Conservation (phyloP, 2,888 invertebrate genomes). For the Galeruca laticollis region DNA sequence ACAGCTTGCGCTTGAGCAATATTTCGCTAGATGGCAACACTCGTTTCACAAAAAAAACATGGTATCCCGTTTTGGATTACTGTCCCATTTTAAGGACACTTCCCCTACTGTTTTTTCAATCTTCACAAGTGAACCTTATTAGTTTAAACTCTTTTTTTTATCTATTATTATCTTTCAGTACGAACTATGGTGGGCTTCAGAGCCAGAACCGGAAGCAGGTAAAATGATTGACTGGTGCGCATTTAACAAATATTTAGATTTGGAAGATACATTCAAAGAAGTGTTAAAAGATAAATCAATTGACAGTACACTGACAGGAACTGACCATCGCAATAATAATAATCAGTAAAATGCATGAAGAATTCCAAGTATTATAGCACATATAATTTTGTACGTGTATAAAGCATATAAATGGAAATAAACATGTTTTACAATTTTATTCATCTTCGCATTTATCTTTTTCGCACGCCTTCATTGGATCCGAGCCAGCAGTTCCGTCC, state of each 20-base stretch:
- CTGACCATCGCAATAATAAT: not conserved
- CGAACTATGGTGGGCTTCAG: constrained; percentile 67
- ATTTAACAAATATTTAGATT: constrained; percentile 67
- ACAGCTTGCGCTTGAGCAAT: no score
- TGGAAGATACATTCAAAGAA: constrained; percentile 63
- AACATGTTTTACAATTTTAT: constrained; percentile 5
- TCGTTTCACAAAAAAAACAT: no score
- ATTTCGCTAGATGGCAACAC: no score
- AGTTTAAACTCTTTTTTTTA: no score
- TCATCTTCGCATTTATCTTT: not conserved
- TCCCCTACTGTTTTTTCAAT: no score
- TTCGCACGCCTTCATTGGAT: constrained; percentile 48
- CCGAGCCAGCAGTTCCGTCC: constrained; percentile 48
- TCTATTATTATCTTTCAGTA: constrained; percentile 57
- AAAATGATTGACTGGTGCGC: constrained; percentile 67
- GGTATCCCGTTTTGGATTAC: no score
- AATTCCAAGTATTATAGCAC: constrained; percentile 16
- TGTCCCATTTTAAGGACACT: no score
- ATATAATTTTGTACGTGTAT: constrained; percentile 11
- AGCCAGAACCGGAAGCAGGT: constrained; percentile 64
- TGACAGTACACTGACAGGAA: constrained; percentile 45
- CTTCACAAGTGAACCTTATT: no score
- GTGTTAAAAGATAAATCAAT: constrained; percentile 44
- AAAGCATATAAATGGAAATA: not conserved
- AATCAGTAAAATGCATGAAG: not conserved